These are phyloP conservation scores for Nerophis lumbriciformis DNA, from an alignment of 2,113 vertebrate genomes.

Conservation along the genomic window DNA sequence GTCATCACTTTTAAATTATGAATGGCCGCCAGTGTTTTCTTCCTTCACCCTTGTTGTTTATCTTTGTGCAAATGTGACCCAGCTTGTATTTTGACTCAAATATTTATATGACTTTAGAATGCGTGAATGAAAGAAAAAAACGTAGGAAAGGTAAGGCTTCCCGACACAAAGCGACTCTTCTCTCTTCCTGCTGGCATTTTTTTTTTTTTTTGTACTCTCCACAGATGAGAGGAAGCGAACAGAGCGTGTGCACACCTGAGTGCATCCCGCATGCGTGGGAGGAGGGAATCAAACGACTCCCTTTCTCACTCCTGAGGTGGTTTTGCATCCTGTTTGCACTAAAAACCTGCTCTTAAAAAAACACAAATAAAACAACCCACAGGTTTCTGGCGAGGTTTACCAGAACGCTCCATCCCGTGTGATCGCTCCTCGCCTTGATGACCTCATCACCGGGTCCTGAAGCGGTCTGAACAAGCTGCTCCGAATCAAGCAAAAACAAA, in stretches of 20 bases:
- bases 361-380: conserved; percentile 26
- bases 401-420: conserved; percentile 52
- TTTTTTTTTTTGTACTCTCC: not conserved
- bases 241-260: conserved; percentile 61
- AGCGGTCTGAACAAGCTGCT: conserved; percentile 39
- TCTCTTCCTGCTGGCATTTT: conserved; percentile 34
- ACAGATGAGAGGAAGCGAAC: conserved; percentile 48
- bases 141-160: not conserved
- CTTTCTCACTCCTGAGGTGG: conserved; percentile 49
- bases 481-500: conserved; percentile 47
- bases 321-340: conserved; percentile 54
- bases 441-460: conserved; percentile 32
- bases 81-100: too few relatives aligned
- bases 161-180: not conserved
- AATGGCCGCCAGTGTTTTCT: too few relatives aligned
- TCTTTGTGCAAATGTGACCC: too few relatives aligned
- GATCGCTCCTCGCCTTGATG: conserved; percentile 20
- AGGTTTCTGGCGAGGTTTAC: conserved; percentile 24
- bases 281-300: conserved; percentile 49
- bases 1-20: too few relatives aligned
- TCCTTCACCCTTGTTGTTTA: too few relatives aligned
- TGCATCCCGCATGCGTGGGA: conserved; percentile 52
- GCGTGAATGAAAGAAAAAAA: too few relatives aligned
- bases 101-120: too few relatives aligned
- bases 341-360: conserved; percentile 34